Evolutionary conservation across 2,797 vertebrate genomes (phyloP), one percentile per base, ranked within the genome.

Genomic region (Neomorphus geoffroyi): DNA sequence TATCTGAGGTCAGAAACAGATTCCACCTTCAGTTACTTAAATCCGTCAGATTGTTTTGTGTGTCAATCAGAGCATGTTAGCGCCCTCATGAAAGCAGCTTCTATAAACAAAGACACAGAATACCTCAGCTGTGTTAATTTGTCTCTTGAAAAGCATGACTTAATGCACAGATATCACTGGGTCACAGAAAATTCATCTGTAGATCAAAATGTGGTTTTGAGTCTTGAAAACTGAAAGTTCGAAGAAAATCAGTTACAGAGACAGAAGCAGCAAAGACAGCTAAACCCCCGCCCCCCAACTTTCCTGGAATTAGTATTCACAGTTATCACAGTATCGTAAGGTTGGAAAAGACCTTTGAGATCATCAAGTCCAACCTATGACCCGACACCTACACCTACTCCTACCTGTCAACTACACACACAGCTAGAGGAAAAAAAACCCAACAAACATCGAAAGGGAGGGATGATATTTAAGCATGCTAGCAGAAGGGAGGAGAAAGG

Each of bases 231-330:
- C 8, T 26, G 18, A 33, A 86, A 92, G 54, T 61, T 91, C 45
- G 71, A 75, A 87, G 60, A 89, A 80, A 81, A 70, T 41, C 45
- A n/a, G 64, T 41, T 70, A 70, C 51, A 58, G 30, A 33, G 39
- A 70, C 14, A 72, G 54, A 87, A 89, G 51, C n/a, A 80, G 26
- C 62, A 56, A 88, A 92, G 48, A 86, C 35, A 73, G 23, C 26
- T 39, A 53, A 72, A 72, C 92, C 48, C 0, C 3, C 18, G n/a
- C 18, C 0, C 0, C 3, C 18, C n/a, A 90, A 10, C 27, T 80
- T 93, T 74, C 65, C 66, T 74, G 57, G 45, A 78, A 87, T 60
- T 88, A 80, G 74, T 92, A 88, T 79, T 91, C 77, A 75, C n/a
- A n/a, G n/a, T n/a, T n/a, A n/a, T n/a, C n/a, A n/a, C n/a, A n/a